Conservation (phyloP, 2,888 invertebrate genomes). For the Lasioglossum calceatum region DNA sequence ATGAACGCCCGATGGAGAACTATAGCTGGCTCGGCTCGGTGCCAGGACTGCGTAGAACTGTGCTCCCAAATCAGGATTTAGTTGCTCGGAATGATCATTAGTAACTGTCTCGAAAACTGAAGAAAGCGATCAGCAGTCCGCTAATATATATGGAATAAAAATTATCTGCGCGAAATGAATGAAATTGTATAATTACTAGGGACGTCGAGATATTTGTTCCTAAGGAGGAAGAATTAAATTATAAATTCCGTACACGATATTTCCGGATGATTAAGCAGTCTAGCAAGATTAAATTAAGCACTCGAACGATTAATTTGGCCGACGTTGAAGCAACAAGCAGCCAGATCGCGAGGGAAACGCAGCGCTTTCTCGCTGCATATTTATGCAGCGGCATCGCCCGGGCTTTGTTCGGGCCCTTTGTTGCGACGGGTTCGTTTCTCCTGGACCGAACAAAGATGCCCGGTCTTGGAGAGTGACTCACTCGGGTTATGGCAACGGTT, state of each 20-base stretch:
- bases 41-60: conserved; percentile 11
- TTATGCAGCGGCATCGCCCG: background rate
- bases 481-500: background rate
- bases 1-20: conserved; percentile 15
- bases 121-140: background rate
- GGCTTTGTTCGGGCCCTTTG: background rate
- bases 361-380: background rate
- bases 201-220: background rate
- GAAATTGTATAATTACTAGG: background rate
- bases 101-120: background rate
- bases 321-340: background rate
- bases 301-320: background rate
- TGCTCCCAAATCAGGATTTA: background rate
- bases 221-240: background rate
- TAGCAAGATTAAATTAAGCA: background rate
- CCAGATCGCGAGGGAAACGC: background rate
- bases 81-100: background rate
- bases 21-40: background rate
- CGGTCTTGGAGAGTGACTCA: background rate
- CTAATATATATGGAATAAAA: background rate
- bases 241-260: background rate
- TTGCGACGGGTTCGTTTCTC: background rate
- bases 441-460: background rate
- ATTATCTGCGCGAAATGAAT: background rate
- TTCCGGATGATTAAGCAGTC: background rate